phyloP scores from a whole-genome alignment of 2,888 invertebrate species.

The Idaea dimidiata region DNA sequence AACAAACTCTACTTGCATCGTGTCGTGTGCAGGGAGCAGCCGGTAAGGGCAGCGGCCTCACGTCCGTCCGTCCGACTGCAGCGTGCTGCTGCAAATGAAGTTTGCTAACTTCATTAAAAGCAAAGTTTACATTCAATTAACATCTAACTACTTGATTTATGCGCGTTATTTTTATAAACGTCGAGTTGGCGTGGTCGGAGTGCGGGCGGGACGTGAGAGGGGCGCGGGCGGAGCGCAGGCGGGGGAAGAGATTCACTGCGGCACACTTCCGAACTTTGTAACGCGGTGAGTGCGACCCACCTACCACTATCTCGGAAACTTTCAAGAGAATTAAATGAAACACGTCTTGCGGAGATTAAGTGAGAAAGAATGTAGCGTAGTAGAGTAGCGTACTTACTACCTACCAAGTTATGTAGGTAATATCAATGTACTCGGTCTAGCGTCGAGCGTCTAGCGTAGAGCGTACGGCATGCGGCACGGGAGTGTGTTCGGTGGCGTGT shows the following conservation, averaged over 20 bases:
- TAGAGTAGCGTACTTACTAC: too few relatives aligned
- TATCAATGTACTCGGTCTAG: not conserved
- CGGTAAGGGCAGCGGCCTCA: too few relatives aligned
- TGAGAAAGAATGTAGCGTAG: slow-evolving; percentile 2
- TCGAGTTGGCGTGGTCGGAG: not conserved
- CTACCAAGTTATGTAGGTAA: not conserved
- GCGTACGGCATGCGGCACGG: too few relatives aligned
- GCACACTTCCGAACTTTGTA: not conserved
- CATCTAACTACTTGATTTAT: slow-evolving; percentile 20
- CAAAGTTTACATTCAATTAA: slow-evolving; percentile 25
- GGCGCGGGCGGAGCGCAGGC: not conserved
- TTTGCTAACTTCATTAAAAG: slow-evolving; percentile 21
- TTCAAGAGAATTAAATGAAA: not conserved
- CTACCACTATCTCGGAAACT: not conserved
- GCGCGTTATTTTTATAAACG: slow-evolving; percentile 13
- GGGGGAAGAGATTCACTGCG: not conserved
- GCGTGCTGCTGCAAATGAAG: slow-evolving; percentile 3
- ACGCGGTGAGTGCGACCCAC: not conserved
- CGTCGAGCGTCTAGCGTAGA: not conserved
- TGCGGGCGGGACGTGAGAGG: not conserved
- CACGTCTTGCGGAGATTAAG: slow-evolving; percentile 3
- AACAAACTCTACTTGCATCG: too few relatives aligned
- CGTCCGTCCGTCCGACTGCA: slow-evolving; percentile 1
- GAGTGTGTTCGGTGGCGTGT: not conserved
- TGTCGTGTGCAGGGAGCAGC: too few relatives aligned